These are phyloP conservation scores for Eupithecia inturbata DNA, from an alignment of 2,888 invertebrate species.

Conservation along the genomic window DNA sequence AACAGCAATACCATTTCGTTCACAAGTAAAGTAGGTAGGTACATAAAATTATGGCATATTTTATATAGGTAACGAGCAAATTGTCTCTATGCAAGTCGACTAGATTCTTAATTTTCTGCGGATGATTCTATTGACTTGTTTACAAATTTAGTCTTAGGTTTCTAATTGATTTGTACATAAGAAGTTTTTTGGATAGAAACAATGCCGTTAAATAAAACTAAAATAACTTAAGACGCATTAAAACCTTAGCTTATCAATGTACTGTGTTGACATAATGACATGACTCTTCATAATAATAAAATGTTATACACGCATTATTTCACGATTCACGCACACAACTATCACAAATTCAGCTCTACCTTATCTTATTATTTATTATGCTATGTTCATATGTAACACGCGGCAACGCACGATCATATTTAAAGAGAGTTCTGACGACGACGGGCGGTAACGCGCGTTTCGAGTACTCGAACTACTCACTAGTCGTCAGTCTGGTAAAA, in stretches of 20 bases:
- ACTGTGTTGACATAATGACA: not conserved
- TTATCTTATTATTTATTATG: slow-evolving; percentile 16
- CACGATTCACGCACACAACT: slow-evolving; percentile 36
- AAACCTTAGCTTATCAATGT: not conserved
- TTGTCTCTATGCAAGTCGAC: slow-evolving; percentile 43
- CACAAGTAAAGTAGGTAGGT: slow-evolving; percentile 65
- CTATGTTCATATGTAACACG: too few relatives aligned
- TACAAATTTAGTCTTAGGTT: slow-evolving; percentile 7
- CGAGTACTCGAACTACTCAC: too few relatives aligned
- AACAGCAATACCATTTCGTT: slow-evolving; percentile 67
- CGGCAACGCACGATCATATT: too few relatives aligned
- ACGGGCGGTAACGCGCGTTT: too few relatives aligned
- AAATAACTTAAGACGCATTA: slow-evolving; percentile 1
- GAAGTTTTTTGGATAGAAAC: slow-evolving; percentile 19
- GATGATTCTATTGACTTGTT: slow-evolving; percentile 6
- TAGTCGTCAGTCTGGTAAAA: too few relatives aligned
- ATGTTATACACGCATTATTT: slow-evolving; percentile 39
- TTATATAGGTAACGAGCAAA: slow-evolving; percentile 37
- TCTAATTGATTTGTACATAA: not conserved
- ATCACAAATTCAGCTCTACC: slow-evolving; percentile 46
- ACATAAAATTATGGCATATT: slow-evolving; percentile 62
- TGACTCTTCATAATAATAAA: not conserved
- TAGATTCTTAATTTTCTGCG: slow-evolving; percentile 37
- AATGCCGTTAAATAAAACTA: slow-evolving; percentile 17
- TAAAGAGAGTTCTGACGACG: too few relatives aligned